Percentiles rank a stretch among this genome's conserved stretches.
These are phyloP conservation scores for Scaptomyza montana DNA, from an alignment of 1,140 invertebrate species.

Conservation along the genomic window DNA sequence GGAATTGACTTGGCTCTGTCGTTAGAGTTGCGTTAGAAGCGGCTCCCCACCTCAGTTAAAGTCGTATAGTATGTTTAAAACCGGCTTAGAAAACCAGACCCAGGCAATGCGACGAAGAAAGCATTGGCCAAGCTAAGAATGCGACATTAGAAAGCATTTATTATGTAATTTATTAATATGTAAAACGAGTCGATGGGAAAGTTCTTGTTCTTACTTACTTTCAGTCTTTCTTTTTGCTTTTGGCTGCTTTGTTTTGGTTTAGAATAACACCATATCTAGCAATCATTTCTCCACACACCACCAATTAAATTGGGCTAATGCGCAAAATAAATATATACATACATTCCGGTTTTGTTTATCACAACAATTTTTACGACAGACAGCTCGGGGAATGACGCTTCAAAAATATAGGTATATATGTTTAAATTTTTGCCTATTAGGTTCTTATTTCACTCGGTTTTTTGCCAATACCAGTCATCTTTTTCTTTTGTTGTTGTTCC, in stretches of 20 bases:
- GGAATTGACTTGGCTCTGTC: constrained; percentile 35
- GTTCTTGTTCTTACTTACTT: constrained; percentile 32
- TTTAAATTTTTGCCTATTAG: constrained; percentile 24
- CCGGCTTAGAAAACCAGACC: constrained; percentile 51
- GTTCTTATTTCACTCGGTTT: background rate
- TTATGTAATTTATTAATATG: constrained; percentile 54
- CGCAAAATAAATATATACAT: constrained; percentile 30
- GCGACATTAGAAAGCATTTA: constrained; percentile 57
- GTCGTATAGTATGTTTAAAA: constrained; percentile 38
- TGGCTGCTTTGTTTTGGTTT: constrained; percentile 38
- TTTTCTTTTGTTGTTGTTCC: background rate
- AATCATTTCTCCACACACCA: constrained; percentile 19
- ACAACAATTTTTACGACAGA: constrained; percentile 25
- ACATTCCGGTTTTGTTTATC: constrained; percentile 31
- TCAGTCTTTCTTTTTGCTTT: constrained; percentile 4
- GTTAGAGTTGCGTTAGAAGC: constrained; percentile 71
- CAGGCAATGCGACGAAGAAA: constrained; percentile 55
- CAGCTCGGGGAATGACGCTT: constrained; percentile 28
- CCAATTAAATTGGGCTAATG: constrained; percentile 28
- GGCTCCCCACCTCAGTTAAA: background rate
- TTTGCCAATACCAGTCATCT: background rate
- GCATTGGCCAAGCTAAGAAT: constrained; percentile 54
- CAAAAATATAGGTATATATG: background rate
- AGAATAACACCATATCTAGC: constrained; percentile 50
- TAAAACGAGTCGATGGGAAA: constrained; percentile 51